Conservation (phyloP, 1,140 invertebrate genomes). For the Hydropsyche tenuis region DNA sequence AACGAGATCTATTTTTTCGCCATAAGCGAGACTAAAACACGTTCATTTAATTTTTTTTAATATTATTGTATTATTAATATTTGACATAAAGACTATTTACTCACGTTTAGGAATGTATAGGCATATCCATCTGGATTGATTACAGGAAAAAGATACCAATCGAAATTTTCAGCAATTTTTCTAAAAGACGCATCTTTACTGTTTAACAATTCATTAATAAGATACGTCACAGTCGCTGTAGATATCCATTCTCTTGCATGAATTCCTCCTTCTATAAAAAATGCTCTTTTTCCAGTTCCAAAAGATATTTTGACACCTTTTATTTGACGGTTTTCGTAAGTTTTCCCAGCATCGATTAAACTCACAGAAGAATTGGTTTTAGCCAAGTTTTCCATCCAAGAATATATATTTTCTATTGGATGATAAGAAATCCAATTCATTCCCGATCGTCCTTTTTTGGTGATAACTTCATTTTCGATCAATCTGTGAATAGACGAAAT, state of each 20-base stretch:
- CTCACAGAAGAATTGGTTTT: slow-evolving; percentile 56
- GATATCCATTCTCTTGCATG: slow-evolving; percentile 83
- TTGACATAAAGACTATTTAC: too few species aligned
- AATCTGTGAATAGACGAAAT: slow-evolving; percentile 4
- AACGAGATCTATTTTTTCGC: slow-evolving; percentile 53
- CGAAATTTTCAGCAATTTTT: slow-evolving; percentile 64
- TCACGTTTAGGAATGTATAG: slow-evolving; percentile 59
- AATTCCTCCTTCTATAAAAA: slow-evolving; percentile 70
- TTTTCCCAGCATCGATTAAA: slow-evolving; percentile 58
- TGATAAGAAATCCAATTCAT: slow-evolving; percentile 59
- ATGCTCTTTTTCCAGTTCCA: slow-evolving; percentile 53
- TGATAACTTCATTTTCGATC: slow-evolving; percentile 1
- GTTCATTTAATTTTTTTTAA: slow-evolving; percentile 6
- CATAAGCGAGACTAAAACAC: slow-evolving; percentile 53
- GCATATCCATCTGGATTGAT: slow-evolving; percentile 82
- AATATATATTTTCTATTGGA: slow-evolving; percentile 62
- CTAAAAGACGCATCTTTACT: slow-evolving; percentile 61
- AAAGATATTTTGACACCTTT: slow-evolving; percentile 63
- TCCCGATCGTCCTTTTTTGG: not conserved
- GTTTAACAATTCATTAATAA: slow-evolving; percentile 70
- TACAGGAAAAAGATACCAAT: slow-evolving; percentile 73
- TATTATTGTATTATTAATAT: not conserved
- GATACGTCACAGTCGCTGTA: slow-evolving; percentile 74
- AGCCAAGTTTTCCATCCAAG: slow-evolving; percentile 58
- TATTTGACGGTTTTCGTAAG: slow-evolving; percentile 63